Percentiles rank a stretch among this genome's conserved stretches.
These are phyloP conservation scores for Aselliscus stoliczkanus DNA, from an alignment of 2,797 vertebrate species.

Conservation along the genomic window DNA sequence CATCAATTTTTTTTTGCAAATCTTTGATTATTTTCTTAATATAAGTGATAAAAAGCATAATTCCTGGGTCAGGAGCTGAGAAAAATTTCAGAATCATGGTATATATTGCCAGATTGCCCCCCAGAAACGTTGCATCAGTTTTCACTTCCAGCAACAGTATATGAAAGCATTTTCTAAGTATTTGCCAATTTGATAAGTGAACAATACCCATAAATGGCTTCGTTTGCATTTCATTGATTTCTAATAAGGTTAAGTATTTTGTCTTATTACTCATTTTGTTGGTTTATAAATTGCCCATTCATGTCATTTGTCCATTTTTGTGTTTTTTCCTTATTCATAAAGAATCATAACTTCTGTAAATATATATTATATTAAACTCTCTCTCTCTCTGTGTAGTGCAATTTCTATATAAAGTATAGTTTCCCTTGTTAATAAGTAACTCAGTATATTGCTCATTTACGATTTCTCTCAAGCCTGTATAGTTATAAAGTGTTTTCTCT, in stretches of 20 bases:
- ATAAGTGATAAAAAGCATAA: background rate
- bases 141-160: background rate
- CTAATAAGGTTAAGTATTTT: conserved; percentile 14
- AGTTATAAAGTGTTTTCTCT: background rate
- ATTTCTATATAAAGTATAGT: background rate
- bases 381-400: background rate
- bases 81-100: background rate
- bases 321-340: background rate
- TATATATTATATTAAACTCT: background rate
- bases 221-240: conserved; percentile 29
- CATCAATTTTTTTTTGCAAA: background rate
- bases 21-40: background rate
- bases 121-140: background rate
- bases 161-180: background rate
- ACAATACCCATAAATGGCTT: background rate
- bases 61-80: background rate
- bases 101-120: background rate
- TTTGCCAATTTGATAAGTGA: background rate
- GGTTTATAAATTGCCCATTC: background rate
- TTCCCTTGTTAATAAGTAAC: background rate
- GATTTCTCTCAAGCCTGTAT: background rate
- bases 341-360: background rate
- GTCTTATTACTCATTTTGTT: background rate
- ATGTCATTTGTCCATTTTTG: background rate
- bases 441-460: background rate